These are phyloP conservation scores for Brachionus rubens DNA, from an alignment of 1,140 invertebrate genomes.

Conservation along the genomic window DNA sequence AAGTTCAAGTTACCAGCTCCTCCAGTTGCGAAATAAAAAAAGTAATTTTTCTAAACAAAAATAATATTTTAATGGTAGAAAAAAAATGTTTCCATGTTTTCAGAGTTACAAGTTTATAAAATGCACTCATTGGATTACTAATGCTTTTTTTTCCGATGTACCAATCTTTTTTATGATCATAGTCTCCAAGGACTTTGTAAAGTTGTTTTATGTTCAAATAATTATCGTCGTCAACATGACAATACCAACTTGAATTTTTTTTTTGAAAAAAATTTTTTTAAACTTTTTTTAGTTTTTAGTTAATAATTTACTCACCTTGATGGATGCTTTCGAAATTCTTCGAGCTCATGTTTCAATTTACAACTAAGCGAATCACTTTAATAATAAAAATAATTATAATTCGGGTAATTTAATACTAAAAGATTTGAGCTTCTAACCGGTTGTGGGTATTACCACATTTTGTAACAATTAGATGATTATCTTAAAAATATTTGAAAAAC, in stretches of 20 bases:
- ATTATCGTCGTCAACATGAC: constrained; percentile 45
- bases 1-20: constrained; percentile 44
- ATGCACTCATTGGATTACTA: neutral
- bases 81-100: too few species aligned
- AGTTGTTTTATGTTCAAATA: constrained; percentile 24
- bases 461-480: neutral
- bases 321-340: neutral
- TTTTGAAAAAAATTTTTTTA: neutral
- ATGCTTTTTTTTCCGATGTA: constrained; percentile 43
- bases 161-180: constrained; percentile 22
- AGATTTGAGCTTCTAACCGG: neutral
- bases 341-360: constrained; percentile 15
- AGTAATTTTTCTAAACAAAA: constrained; percentile 9
- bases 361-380: constrained; percentile 19
- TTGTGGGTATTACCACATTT: neutral
- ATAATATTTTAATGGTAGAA: too few species aligned
- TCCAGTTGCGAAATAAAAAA: constrained; percentile 38
- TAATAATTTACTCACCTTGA: neutral
- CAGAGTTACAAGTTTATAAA: neutral
- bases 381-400: neutral
- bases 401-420: neutral
- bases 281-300: neutral
- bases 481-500: neutral
- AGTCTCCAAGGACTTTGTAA: neutral
- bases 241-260: constrained; percentile 42